phyloP scores from a whole-genome alignment of 2,888 invertebrate species.

The Nomada goodeniana region DNA sequence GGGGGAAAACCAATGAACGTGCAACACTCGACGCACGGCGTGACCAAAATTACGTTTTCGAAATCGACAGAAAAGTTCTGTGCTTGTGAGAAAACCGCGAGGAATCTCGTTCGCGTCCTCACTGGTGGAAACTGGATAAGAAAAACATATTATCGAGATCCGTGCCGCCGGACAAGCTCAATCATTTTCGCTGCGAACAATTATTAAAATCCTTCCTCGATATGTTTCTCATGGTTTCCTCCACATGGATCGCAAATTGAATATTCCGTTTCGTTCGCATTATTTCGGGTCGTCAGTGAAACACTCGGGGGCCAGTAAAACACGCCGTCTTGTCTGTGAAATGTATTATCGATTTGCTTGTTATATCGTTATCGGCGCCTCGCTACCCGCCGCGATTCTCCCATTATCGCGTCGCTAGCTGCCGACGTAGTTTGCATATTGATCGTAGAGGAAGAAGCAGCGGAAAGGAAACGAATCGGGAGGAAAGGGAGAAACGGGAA shows the following conservation, averaged over 20 bases:
- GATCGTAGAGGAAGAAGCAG: conserved; percentile 30
- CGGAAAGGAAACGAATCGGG: background rate
- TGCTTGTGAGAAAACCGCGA: too few relatives aligned
- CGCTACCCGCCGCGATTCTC: conserved; percentile 33
- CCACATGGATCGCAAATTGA: background rate
- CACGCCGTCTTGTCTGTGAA: conserved; percentile 32
- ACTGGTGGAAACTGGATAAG: background rate
- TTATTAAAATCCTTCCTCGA: background rate
- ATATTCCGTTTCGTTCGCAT: conserved; percentile 6
- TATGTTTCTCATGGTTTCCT: conserved; percentile 29
- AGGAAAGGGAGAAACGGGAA: background rate
- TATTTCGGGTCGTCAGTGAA: conserved; percentile 7
- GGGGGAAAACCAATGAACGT: conserved; percentile 54
- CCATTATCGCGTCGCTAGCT: conserved; percentile 44
- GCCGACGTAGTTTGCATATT: conserved; percentile 48
- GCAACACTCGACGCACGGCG: conserved; percentile 69
- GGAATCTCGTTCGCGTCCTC: too few relatives aligned
- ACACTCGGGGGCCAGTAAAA: conserved; percentile 1
- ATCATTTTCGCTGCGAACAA: background rate
- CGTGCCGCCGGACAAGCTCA: background rate
- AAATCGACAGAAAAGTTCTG: background rate
- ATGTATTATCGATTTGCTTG: conserved; percentile 47
- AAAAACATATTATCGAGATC: background rate
- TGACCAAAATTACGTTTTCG: conserved; percentile 16
- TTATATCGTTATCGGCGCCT: conserved; percentile 49